These are phyloP conservation scores for Cheilosia pagana DNA, from an alignment of 2,888 invertebrate species.

Conservation along the genomic window DNA sequence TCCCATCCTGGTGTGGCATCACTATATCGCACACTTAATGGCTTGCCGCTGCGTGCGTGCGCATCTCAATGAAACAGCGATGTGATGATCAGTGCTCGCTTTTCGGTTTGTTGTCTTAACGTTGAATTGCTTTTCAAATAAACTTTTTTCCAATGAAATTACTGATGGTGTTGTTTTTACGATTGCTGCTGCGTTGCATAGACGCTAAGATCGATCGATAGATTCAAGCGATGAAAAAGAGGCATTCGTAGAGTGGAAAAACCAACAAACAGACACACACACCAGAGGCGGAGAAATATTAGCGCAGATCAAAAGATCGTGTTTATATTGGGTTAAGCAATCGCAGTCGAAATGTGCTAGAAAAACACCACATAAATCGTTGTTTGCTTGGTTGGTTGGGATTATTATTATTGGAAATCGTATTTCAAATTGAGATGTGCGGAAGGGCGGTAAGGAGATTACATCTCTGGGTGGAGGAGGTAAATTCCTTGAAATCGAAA, in stretches of 20 bases:
- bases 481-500: constrained; percentile 32
- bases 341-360: constrained; percentile 70
- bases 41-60: constrained; percentile 53
- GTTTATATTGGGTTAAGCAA: constrained; percentile 74
- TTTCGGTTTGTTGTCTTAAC: constrained; percentile 65
- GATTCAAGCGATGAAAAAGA: constrained; percentile 39
- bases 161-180: constrained; percentile 64
- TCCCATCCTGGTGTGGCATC: background rate
- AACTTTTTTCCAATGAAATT: constrained; percentile 66
- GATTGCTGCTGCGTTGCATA: constrained; percentile 15
- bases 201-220: constrained; percentile 44
- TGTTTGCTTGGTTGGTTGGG: constrained; percentile 24
- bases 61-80: constrained; percentile 53
- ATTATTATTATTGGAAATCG: constrained; percentile 58
- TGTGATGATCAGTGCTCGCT: constrained; percentile 54
- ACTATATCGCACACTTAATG: constrained; percentile 62
- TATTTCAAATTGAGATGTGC: constrained; percentile 36
- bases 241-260: constrained; percentile 22
- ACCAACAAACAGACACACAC: constrained; percentile 7
- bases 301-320: constrained; percentile 72
- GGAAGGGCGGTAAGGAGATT: background rate
- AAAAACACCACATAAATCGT: constrained; percentile 67
- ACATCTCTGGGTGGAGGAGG: background rate
- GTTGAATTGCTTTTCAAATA: constrained; percentile 73
- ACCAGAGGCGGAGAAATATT: constrained; percentile 59